Evolutionary conservation across 2,797 vertebrate species (phyloP), one percentile per base, ranked within the genome.

Genomic region (Mionectes olivaceus): DNA sequence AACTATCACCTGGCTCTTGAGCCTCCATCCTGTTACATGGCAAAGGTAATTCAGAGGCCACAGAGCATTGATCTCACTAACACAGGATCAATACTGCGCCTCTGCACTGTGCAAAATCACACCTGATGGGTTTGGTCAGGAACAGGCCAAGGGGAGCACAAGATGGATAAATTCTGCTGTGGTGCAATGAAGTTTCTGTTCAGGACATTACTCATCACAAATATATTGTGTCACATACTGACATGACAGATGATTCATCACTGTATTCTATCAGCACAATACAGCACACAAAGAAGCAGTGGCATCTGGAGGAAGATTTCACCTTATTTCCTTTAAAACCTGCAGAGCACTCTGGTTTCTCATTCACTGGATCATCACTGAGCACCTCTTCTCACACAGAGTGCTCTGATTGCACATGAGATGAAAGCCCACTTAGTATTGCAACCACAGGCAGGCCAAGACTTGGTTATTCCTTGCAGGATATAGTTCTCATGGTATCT

Each of bases 271-370:
- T 43, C 86, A 90, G 63, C 44, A 46, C 74, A 43, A 50, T 23
- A 46, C 30, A 56, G 77, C 64, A 70, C 14, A 59, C 19, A 68
- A 60, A 84, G 67, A 30, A 88, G 44, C 47, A 35, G 30, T 63
- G 78, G 67, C 37, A 94, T 22, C 81, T 73, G 49, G n/a, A 76
- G 44, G 43, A 87, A 81, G 41, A 93, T 61, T 87, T 84, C 44
- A 81, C n/a, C 75, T 67, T 44, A 67, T 90, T 93, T 84, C 52
- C 52, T 89, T 77, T 67, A 82, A 74, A 84, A 81, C 59, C 73
- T 56, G 67, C 90, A 84, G 63, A 82, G 53, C 49, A 12, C 33
- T 23, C 55, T 89, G 69, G 70, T 56, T 92, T 64, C 56, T 67
- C 52, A 78, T 60, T 41, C 28, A 52, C 77, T 79, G 28, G 35